These are phyloP conservation scores for Drosophila pegasa DNA, from an alignment of 2,888 invertebrate genomes.

Conservation along the genomic window DNA sequence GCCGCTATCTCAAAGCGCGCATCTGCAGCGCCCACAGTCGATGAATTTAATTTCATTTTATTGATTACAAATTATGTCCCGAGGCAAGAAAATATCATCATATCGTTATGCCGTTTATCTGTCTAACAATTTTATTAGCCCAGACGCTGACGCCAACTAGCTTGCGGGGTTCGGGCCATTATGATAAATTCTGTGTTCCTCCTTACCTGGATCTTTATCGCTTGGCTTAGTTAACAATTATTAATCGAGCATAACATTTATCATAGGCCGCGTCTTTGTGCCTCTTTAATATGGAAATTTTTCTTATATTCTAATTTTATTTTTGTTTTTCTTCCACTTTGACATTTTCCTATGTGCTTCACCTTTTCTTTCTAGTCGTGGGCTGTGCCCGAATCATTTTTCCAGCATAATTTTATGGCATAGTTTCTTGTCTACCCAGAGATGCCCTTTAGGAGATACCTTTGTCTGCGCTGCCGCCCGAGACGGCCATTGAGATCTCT, in stretches of 20 bases:
- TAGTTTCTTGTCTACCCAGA: conserved; percentile 12
- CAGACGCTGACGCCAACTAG: conserved; percentile 42
- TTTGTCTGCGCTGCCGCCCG: conserved; percentile 58
- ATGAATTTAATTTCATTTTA: conserved; percentile 67
- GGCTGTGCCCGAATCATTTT: conserved; percentile 42
- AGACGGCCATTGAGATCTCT: conserved; percentile 36
- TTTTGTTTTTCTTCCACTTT: conserved; percentile 22
- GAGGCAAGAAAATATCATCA: conserved; percentile 44
- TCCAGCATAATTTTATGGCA: conserved; percentile 53
- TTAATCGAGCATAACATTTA: conserved; percentile 80
- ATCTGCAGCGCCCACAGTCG: conserved; percentile 54
- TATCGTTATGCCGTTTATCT: conserved; percentile 65
- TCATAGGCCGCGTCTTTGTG: conserved; percentile 51
- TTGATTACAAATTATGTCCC: conserved; percentile 79
- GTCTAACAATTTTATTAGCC: conserved; percentile 78
- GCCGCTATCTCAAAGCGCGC: conserved; percentile 73
- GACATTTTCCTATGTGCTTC: conserved; percentile 32
- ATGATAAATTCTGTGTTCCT: conserved; percentile 47
- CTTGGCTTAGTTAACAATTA: conserved; percentile 77
- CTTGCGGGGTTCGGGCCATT: conserved; percentile 19
- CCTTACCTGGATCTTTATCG: conserved; percentile 61
- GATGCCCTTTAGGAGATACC: conserved; percentile 60
- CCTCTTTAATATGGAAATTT: conserved; percentile 64
- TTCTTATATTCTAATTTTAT: conserved; percentile 37
- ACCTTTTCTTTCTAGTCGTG: conserved; percentile 21